Base-by-base conservation (phyloP, 2,113 vertebrate species). In the Tyrannus savana region DNA sequence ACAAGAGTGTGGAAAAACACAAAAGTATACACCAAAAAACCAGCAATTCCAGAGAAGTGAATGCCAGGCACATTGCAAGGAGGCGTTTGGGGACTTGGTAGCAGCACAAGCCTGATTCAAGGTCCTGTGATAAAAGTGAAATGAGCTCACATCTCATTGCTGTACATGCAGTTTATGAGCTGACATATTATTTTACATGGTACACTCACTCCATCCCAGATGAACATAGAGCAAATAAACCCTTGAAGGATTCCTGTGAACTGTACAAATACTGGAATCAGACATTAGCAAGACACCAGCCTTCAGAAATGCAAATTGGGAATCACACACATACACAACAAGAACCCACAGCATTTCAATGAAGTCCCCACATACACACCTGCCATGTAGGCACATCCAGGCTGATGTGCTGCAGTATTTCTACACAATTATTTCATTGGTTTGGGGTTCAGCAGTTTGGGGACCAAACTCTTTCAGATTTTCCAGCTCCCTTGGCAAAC, bases 141-240 rank as follows among this genome's bases (percentile, higher is more conserved):
- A 91, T 2, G 39, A 97, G 71, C 84, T 95, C 25, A 8, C 95
- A 50, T 79, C 87, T 92, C 66, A 9, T 89, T 44, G 3, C 63
- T 82, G 78, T 59, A 67, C 72, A 66, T 14, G 92, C 76, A 27
- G 63, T 95, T 97, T 96, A 93, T 59, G 94, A 97, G 93, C 90
- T 96, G 94, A 96, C 90, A 78, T 94, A 74, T 80, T 93, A 87
- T 94, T 97, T 92, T 93, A 91, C 97, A 89, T 73, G 90, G 95
- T 73, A 84, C 74, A 75, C 93, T 97, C 97, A 68, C 79, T 95
- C 88, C 91, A 79, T 87, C 96, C 87, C 83, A 72, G 85, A 72
- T 83, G 92, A 97, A 96, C 95, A 95, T 19, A 66, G 92, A 96
- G 90, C 74, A 90, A 94, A 95, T 79, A 97, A 96, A 94, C 95